Evolutionary conservation across 2,888 invertebrate species (phyloP).

Genomic region (Trissonchulus sp.): DNA sequence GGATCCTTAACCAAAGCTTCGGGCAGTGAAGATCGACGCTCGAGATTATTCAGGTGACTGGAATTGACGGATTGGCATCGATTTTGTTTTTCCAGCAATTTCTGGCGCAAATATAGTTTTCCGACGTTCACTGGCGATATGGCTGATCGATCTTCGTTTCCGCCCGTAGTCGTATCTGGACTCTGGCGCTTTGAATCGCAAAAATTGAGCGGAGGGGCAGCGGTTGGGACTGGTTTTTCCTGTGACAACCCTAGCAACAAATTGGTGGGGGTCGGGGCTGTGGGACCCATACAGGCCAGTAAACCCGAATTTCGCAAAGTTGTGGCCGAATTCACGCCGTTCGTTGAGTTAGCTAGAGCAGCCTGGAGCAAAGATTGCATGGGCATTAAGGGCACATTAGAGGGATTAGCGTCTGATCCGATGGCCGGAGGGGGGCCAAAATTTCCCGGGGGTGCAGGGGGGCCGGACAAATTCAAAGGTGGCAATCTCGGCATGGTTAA

Average conservation of each 20-base stretch:
- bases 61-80: neutral
- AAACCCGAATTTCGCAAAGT: neutral
- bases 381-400: neutral
- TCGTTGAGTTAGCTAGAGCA: neutral
- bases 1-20: too few species aligned
- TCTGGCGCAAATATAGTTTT: constrained; percentile 30
- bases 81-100: constrained; percentile 30
- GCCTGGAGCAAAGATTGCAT: too few species aligned
- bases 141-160: neutral
- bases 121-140: constrained; percentile 11
- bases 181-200: neutral
- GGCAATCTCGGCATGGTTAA: too few species aligned
- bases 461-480: too few species aligned
- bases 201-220: too few species aligned
- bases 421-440: neutral
- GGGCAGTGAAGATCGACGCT: neutral
- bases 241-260: too few species aligned
- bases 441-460: neutral
- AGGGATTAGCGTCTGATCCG: neutral
- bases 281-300: too few species aligned
- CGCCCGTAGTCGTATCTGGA: neutral
- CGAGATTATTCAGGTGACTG: neutral
- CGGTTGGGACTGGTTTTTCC: too few species aligned
- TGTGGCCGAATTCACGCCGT: neutral
- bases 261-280: too few species aligned